A percentile compares a stretch with the other conserved stretches of the same genome.
Evolutionary conservation across 2,888 invertebrate species (phyloP).

Genomic region (Polyommatus iphigenia): DNA sequence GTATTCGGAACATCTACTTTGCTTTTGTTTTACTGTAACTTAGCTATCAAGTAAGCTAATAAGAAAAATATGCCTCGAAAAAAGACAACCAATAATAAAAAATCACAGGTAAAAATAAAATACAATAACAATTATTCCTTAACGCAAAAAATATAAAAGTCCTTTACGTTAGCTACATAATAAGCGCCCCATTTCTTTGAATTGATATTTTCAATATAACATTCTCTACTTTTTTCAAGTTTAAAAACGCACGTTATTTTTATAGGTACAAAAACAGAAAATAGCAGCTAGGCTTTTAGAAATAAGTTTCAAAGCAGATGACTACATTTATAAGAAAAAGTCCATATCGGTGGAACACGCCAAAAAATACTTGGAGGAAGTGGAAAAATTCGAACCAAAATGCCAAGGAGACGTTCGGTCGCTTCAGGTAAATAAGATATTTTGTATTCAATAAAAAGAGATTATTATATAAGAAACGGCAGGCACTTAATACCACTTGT

Average conservation of each 20-base stretch:
- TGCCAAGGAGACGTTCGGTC: slow-evolving; percentile 49
- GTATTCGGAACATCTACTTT: not conserved
- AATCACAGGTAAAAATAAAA: not conserved
- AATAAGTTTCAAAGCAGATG: slow-evolving; percentile 56
- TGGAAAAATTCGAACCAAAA: slow-evolving; percentile 46
- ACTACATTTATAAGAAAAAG: slow-evolving; percentile 55
- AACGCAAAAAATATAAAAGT: not conserved
- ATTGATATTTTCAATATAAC: too few relatives aligned
- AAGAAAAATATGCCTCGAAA: slow-evolving; percentile 1
- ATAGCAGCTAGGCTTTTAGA: slow-evolving; percentile 54
- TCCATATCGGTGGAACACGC: slow-evolving; percentile 53
- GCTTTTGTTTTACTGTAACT: not conserved
- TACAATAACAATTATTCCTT: too few relatives aligned
- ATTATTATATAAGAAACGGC: too few relatives aligned
- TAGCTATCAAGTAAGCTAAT: not conserved
- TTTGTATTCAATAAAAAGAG: too few relatives aligned
- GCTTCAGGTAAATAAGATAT: slow-evolving; percentile 51
- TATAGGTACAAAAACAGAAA: slow-evolving; percentile 42
- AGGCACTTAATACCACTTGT: too few relatives aligned
- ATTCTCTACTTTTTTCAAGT: not conserved
- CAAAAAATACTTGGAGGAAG: slow-evolving; percentile 50
- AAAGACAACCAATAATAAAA: slow-evolving; percentile 12
- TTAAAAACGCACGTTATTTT: not conserved
- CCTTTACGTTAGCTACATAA: not conserved
- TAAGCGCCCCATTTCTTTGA: too few relatives aligned